Conservation (phyloP, 2,888 invertebrate genomes). For the Onchidella celtica region DNA sequence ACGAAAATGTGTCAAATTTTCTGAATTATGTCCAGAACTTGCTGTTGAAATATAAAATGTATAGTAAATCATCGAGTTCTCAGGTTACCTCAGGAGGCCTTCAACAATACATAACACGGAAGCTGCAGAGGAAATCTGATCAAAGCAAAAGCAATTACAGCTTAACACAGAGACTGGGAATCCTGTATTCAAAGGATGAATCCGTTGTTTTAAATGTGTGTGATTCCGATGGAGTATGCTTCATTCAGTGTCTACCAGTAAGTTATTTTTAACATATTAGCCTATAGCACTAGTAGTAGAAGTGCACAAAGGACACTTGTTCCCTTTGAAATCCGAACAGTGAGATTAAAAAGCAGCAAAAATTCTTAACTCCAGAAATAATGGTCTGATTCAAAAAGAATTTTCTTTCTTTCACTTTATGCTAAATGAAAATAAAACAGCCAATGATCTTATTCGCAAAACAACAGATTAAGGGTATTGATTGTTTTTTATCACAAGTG, state of each 20-base stretch:
- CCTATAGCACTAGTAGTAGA: no score
- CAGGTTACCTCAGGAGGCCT: constrained; percentile 68
- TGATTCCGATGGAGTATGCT: constrained; percentile 11
- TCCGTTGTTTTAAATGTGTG: background rate
- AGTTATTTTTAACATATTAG: constrained; percentile 40
- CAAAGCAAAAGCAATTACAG: constrained; percentile 45
- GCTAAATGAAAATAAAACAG: no score
- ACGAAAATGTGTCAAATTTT: constrained; percentile 30
- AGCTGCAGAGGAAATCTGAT: constrained; percentile 50
- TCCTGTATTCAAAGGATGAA: constrained; percentile 49
- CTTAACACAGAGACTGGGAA: constrained; percentile 43
- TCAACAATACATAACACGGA: constrained; percentile 68
- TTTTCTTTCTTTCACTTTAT: no score
- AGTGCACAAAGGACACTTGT: no score
- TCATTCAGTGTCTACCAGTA: constrained; percentile 55
- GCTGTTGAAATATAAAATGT: constrained; percentile 67
- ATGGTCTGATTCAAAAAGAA: no score
- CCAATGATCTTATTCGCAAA: no score
- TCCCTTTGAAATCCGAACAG: no score
- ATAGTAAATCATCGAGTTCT: constrained; percentile 61
- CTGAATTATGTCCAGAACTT: constrained; percentile 61
- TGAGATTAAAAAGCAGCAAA: no score
- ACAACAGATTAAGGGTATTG: no score
- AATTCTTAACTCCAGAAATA: no score
- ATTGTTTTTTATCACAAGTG: no score